Percentiles rank a stretch among this genome's conserved stretches.
Conservation (phyloP, 2,888 invertebrate genomes). For the Aporophyla nigra region DNA sequence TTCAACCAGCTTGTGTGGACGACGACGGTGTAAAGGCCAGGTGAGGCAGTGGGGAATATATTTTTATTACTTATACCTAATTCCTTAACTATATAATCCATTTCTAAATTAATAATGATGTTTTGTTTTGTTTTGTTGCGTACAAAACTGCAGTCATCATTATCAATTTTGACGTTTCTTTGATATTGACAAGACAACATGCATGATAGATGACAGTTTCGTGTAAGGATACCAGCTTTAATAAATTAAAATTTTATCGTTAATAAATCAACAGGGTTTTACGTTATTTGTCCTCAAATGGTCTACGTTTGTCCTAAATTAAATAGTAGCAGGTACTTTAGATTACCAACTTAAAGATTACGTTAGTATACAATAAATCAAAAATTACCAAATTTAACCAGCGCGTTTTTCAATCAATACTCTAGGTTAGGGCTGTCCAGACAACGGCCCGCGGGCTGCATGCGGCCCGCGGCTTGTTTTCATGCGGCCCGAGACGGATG, state of each 20-base stretch:
- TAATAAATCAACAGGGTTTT: constrained; percentile 12
- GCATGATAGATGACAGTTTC: constrained; percentile 33
- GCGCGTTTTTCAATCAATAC: background rate
- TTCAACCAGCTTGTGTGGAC: constrained; percentile 93
- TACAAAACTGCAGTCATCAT: constrained; percentile 67
- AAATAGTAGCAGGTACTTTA: no score
- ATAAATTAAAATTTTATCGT: constrained; percentile 18
- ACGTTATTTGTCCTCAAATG: no score
- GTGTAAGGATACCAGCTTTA: constrained; percentile 26
- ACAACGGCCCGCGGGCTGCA: no score
- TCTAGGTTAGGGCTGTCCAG: no score
- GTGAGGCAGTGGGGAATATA: constrained; percentile 89
- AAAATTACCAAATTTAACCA: no score
- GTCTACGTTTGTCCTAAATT: no score
- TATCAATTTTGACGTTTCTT: constrained; percentile 67
- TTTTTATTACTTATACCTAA: constrained; percentile 93
- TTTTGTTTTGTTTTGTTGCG: constrained; percentile 84
- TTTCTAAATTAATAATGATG: constrained; percentile 77
- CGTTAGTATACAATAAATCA: no score
- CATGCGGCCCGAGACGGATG: no score
- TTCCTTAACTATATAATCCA: constrained; percentile 93
- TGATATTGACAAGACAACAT: constrained; percentile 39
- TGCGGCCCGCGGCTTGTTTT: no score
- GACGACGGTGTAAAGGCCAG: constrained; percentile 92
- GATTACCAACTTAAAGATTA: no score